Conservation (phyloP, 1,140 invertebrate species). For the Drosophila melanica region DNA sequence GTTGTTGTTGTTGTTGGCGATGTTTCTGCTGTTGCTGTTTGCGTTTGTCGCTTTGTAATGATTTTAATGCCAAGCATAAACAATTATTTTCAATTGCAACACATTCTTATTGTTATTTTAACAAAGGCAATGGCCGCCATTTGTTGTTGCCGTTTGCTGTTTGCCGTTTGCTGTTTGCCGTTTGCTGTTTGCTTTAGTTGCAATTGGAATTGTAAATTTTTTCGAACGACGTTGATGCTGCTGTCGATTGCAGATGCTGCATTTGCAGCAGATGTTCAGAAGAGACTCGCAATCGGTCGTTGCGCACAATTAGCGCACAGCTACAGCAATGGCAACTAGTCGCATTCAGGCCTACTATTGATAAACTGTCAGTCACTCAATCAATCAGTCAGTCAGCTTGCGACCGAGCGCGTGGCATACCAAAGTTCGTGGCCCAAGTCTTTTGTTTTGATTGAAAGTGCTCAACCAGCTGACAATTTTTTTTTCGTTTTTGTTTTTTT, state of each 20-base stretch:
- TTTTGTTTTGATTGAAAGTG: constrained; percentile 49
- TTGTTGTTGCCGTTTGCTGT: constrained; percentile 39
- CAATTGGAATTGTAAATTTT: constrained; percentile 72
- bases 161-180: neutral
- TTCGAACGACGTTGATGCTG: neutral
- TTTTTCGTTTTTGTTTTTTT: neutral
- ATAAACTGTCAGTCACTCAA: constrained; percentile 49
- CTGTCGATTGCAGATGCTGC: constrained; percentile 32
- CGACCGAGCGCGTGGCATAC: constrained; percentile 16
- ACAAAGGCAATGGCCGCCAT: constrained; percentile 61
- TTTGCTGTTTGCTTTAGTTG: constrained; percentile 40
- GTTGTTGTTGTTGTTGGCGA: constrained; percentile 9
- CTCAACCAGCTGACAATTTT: constrained; percentile 26
- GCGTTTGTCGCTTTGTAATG: constrained; percentile 69
- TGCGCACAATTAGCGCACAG: constrained; percentile 36
- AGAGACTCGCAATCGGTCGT: constrained; percentile 27
- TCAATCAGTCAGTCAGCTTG: constrained; percentile 31
- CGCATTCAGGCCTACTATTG: constrained; percentile 21
- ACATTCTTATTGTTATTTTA: constrained; percentile 73
- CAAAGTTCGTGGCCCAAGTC: constrained; percentile 49
- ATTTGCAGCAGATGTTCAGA: constrained; percentile 70
- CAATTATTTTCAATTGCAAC: constrained; percentile 79
- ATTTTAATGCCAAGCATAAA: constrained; percentile 79
- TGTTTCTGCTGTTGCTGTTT: constrained; percentile 18
- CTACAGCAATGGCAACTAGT: constrained; percentile 7